phyloP scores from a whole-genome alignment of 2,797 vertebrate genomes.

The Notolabrus celidotus region DNA sequence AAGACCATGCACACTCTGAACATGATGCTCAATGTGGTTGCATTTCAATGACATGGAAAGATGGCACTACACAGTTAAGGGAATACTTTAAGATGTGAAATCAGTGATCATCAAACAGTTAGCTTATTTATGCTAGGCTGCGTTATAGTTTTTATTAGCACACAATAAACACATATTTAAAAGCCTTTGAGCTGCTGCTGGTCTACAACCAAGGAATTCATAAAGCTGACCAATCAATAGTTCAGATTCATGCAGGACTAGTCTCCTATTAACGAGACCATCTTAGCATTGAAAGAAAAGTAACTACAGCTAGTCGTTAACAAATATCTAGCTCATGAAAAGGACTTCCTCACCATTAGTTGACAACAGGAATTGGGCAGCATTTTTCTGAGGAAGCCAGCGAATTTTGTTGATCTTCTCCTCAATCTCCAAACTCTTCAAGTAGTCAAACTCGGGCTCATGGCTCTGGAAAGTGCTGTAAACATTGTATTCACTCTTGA shows the following conservation, averaged over 20 bases:
- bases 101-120: no score
- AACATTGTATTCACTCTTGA: constrained; percentile 98
- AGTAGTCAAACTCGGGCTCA: constrained; percentile 99
- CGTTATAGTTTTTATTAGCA: no score
- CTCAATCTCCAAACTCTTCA: constrained; percentile 99
- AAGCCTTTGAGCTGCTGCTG: no score
- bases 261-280: neutral
- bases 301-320: neutral
- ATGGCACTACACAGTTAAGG: neutral
- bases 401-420: constrained; percentile 99
- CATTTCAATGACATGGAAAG: neutral
- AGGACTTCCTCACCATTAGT: constrained; percentile 91
- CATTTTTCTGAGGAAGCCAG: constrained; percentile 99
- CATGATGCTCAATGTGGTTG: neutral
- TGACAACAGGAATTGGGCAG: constrained; percentile 97
- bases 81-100: neutral
- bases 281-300: neutral
- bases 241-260: no score
- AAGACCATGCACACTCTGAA: neutral
- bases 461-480: constrained; percentile 99
- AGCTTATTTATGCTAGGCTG: no score
- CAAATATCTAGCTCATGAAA: constrained; percentile 1
- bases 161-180: no score
- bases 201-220: no score
- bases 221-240: no score